phyloP scores from a whole-genome alignment of 2,113 vertebrate species.

The Etia nguti region DNA sequence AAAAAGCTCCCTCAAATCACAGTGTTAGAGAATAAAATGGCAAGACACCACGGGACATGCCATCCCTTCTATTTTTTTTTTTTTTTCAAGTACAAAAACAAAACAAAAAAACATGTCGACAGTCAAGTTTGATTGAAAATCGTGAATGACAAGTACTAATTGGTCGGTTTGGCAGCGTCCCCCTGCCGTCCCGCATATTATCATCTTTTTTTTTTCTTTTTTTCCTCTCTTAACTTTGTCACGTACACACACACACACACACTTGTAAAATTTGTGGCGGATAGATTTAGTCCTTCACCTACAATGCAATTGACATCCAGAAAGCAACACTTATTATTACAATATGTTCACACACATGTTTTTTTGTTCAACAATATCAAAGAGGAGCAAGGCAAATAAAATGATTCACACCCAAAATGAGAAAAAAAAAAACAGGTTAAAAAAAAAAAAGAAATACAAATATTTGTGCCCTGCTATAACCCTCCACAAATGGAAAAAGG shows the following conservation, averaged over 20 bases:
- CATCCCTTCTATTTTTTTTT: constrained; percentile 63
- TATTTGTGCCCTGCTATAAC: constrained; percentile 77
- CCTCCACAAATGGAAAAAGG: constrained; percentile 79
- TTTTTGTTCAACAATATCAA: constrained; percentile 76
- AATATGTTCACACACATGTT: constrained; percentile 67
- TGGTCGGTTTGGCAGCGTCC: constrained; percentile 55
- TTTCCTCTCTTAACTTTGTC: constrained; percentile 17
- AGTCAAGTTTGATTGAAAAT: constrained; percentile 75
- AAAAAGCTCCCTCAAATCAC: constrained; percentile 67
- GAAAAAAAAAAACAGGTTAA: constrained; percentile 7
- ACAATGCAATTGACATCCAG: constrained; percentile 79
- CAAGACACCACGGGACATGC: constrained; percentile 63
- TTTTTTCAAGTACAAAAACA: constrained; percentile 76
- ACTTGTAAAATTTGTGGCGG: constrained; percentile 65
- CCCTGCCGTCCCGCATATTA: constrained; percentile 27
- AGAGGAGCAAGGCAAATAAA: constrained; percentile 78
- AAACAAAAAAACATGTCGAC: constrained; percentile 60
- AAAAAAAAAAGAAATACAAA: constrained; percentile 58
- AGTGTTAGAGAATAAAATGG: constrained; percentile 79
- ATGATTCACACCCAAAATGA: constrained; percentile 71
- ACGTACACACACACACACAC: constrained; percentile 46
- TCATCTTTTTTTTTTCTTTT: constrained; percentile 10
- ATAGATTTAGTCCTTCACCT: constrained; percentile 78
- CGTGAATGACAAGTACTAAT: constrained; percentile 65
- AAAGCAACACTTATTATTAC: constrained; percentile 79